Conservation (phyloP, 2,113 vertebrate genomes). For the Plectropomus leopardus region DNA sequence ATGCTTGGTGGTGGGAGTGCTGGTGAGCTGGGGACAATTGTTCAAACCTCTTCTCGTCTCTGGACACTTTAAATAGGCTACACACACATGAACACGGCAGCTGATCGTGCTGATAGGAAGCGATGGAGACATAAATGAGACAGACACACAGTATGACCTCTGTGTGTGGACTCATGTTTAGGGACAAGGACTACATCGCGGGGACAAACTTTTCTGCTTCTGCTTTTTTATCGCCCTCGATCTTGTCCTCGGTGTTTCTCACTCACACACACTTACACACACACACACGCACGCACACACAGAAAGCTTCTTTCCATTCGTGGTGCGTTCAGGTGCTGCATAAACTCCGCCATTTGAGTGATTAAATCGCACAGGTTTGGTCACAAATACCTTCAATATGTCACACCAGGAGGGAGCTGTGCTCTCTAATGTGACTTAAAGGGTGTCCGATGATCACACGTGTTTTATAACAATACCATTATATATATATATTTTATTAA, state of each 20-base stretch:
- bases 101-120: slow-evolving; percentile 27
- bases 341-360: not conserved
- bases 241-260: slow-evolving; percentile 68
- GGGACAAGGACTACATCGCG: slow-evolving; percentile 18
- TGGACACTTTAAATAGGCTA: slow-evolving; percentile 36
- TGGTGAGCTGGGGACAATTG: slow-evolving; percentile 15
- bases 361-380: not conserved
- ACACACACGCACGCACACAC: slow-evolving; percentile 9
- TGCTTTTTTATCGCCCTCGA: slow-evolving; percentile 42
- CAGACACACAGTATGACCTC: slow-evolving; percentile 21
- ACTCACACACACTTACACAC: slow-evolving; percentile 19
- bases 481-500: no score
- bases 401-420: not conserved
- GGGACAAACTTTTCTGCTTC: slow-evolving; percentile 69
- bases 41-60: slow-evolving; percentile 11
- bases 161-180: slow-evolving; percentile 1
- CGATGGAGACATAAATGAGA: slow-evolving; percentile 30
- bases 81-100: slow-evolving; percentile 9
- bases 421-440: not conserved
- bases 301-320: slow-evolving; percentile 59
- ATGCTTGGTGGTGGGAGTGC: slow-evolving; percentile 1
- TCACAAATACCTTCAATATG: not conserved
- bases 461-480: not conserved
- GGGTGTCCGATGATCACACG: not conserved
- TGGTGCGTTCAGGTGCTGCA: slow-evolving; percentile 59